Conservation (phyloP, 1,140 invertebrate genomes). For the Galendromus occidentalis region DNA sequence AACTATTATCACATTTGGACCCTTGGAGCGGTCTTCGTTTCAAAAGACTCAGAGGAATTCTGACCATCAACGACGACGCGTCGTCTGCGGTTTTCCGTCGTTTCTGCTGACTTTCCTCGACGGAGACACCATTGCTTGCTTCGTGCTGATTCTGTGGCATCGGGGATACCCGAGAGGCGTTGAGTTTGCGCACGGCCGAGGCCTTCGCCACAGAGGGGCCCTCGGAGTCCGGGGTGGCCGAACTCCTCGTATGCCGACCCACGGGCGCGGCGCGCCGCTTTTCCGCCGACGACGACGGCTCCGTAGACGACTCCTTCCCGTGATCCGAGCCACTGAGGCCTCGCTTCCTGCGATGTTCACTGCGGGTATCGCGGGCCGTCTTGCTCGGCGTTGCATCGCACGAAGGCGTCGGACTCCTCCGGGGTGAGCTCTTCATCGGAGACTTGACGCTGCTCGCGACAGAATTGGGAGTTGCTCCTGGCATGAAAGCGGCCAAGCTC, state of each 20-base stretch:
- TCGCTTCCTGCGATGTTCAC: neutral
- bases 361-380: neutral
- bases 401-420: neutral
- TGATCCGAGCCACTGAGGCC: neutral
- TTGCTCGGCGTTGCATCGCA: neutral
- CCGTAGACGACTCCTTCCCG: neutral
- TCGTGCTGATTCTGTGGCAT: no score
- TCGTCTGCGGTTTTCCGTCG: no score
- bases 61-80: neutral
- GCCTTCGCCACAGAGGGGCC: neutral
- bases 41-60: neutral
- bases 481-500: neutral
- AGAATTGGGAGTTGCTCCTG: neutral
- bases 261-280: neutral
- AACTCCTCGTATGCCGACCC: neutral
- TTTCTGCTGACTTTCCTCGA: no score
- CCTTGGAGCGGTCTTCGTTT: neutral
- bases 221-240: neutral
- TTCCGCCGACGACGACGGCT: neutral
- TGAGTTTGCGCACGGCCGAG: no score
- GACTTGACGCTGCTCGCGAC: neutral
- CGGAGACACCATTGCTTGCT: no score
- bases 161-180: no score
- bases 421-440: neutral
- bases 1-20: constrained; percentile 3